Percentiles rank a stretch among this genome's conserved stretches.
These are phyloP conservation scores for Laticauda laticaudata DNA, from an alignment of 2,113 vertebrate species.

Conservation along the genomic window DNA sequence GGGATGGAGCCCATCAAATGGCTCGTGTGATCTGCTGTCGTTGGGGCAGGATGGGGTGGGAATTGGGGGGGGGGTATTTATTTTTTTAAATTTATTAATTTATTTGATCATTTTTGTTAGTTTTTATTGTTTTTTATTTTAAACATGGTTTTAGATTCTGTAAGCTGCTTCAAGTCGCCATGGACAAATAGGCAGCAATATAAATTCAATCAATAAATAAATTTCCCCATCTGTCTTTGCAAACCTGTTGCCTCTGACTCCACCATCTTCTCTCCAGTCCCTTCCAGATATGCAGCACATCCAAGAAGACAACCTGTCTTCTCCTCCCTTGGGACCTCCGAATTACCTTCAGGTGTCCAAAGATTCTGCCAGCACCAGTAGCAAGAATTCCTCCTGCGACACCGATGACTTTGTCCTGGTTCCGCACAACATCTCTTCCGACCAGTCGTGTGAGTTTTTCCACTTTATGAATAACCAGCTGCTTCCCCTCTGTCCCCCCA, in stretches of 20 bases:
- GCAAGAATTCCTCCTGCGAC: slow-evolving; percentile 95
- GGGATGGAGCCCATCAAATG: too few species aligned
- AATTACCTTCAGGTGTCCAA: slow-evolving; percentile 95
- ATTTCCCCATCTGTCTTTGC: not conserved
- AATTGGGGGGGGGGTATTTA: too few species aligned
- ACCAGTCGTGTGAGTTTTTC: slow-evolving; percentile 82
- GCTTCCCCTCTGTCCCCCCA: not conserved
- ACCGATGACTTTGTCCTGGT: slow-evolving; percentile 97
- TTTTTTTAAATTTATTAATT: too few species aligned
- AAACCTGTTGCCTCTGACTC: slow-evolving; percentile 10
- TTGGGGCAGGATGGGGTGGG: too few species aligned
- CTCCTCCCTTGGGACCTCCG: slow-evolving; percentile 89
- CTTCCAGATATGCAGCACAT: slow-evolving; percentile 94
- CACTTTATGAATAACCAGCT: not conserved
- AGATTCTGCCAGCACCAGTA: slow-evolving; percentile 92
- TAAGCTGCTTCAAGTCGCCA: too few species aligned
- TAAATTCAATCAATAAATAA: too few species aligned
- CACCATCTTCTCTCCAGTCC: slow-evolving; percentile 73
- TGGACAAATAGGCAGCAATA: too few species aligned
- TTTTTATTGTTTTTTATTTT: too few species aligned
- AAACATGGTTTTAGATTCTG: too few species aligned
- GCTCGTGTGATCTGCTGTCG: too few species aligned
- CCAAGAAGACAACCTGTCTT: slow-evolving; percentile 88
- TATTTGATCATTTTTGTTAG: too few species aligned
- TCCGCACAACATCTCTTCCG: slow-evolving; percentile 87